These are phyloP conservation scores for Dorcus parallelipipedus DNA, from an alignment of 2,888 invertebrate species.

Conservation along the genomic window DNA sequence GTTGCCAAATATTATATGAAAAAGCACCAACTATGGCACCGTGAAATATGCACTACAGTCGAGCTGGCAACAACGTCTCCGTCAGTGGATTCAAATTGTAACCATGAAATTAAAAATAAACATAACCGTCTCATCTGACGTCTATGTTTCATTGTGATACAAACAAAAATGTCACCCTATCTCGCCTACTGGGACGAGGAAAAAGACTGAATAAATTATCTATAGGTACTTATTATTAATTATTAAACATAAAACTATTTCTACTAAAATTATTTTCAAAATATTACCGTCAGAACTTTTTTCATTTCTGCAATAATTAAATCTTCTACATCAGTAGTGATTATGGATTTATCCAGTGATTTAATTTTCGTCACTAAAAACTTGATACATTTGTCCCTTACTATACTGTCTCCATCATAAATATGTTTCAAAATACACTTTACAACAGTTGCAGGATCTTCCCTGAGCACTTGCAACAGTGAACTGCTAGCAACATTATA, in stretches of 20 bases:
- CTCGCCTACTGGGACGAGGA: no score
- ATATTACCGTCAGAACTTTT: conserved; percentile 71
- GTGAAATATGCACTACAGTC: no score
- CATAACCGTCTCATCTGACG: no score
- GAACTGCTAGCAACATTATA: conserved; percentile 81
- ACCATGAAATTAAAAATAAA: no score
- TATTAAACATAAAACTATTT: not conserved
- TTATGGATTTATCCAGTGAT: conserved; percentile 70
- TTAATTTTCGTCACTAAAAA: conserved; percentile 83
- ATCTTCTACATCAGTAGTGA: conserved; percentile 83
- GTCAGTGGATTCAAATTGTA: no score
- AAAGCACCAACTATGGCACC: no score
- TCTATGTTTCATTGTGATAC: no score
- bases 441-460: conserved; percentile 64
- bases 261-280: not conserved
- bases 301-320: conserved; percentile 79
- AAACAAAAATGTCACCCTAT: no score
- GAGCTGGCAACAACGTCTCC: no score
- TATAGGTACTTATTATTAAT: no score
- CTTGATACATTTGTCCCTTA: conserved; percentile 83
- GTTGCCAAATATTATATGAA: no score
- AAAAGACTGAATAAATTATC: no score
- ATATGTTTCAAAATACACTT: conserved; percentile 58
- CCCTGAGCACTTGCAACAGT: conserved; percentile 72
- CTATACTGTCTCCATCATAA: conserved; percentile 59